Conservation (phyloP, 2,797 vertebrate genomes). For the Microctenopoma stevenorrisi region DNA sequence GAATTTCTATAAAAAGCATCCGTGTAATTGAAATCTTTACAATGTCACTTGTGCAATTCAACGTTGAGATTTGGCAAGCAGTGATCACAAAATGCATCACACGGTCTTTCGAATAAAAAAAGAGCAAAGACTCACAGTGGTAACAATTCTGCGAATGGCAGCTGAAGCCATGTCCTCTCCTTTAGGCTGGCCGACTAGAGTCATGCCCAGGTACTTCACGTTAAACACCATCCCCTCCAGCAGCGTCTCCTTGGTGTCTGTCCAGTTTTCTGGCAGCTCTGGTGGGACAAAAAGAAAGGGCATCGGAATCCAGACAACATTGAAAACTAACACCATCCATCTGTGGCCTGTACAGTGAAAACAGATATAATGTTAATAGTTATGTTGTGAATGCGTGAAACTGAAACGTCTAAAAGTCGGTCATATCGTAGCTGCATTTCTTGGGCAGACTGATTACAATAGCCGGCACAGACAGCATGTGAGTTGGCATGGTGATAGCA, state of each 20-base stretch:
- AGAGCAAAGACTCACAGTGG: conserved; percentile 83
- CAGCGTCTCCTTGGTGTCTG: conserved; percentile 90
- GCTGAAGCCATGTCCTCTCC: conserved; percentile 93
- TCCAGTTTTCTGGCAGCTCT: conserved; percentile 93
- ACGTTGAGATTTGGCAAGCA: neutral
- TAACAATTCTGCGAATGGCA: conserved; percentile 90
- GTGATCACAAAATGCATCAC: neutral
- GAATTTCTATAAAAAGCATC: conserved; percentile 55
- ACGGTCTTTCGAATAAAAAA: conserved; percentile 2
- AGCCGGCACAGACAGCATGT: conserved; percentile 13
- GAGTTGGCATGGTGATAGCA: conserved; percentile 17
- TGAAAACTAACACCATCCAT: too few species aligned
- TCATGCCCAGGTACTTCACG: conserved; percentile 94
- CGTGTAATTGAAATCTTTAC: conserved; percentile 47
- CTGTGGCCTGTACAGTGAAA: too few species aligned
- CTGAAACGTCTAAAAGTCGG: neutral
- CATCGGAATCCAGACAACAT: neutral
- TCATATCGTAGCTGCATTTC: neutral
- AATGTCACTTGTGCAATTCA: conserved; percentile 25
- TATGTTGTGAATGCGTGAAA: too few species aligned
- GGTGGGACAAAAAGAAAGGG: conserved; percentile 26
- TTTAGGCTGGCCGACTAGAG: conserved; percentile 91
- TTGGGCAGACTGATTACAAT: conserved; percentile 22
- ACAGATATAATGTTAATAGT: too few species aligned
- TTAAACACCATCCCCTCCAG: conserved; percentile 92